A percentile compares a stretch with the other conserved stretches of the same genome.
These are phyloP conservation scores for Crioceris asparagi DNA, from an alignment of 2,888 invertebrate genomes.

Conservation along the genomic window DNA sequence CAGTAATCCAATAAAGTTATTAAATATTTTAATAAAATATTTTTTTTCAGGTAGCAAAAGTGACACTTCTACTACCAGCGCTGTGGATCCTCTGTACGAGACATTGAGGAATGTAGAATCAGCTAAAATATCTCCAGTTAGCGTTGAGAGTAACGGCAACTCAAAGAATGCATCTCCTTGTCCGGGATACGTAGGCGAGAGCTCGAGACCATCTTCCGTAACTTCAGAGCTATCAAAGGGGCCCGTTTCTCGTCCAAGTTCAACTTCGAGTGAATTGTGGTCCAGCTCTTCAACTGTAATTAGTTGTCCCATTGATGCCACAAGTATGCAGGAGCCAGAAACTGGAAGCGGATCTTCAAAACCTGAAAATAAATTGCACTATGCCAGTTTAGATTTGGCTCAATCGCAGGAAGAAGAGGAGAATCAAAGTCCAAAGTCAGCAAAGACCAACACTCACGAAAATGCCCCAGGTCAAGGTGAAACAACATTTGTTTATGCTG, in stretches of 20 bases:
- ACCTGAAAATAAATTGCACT: constrained; percentile 53
- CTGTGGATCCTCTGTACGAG: constrained; percentile 15
- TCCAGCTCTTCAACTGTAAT: constrained; percentile 35
- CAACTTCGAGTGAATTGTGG: constrained; percentile 33
- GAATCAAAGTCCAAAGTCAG: constrained; percentile 26
- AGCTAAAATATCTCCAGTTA: constrained; percentile 31
- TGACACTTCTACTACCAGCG: constrained; percentile 2
- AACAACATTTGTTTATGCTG: constrained; percentile 56
- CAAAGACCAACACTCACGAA: constrained; percentile 17
- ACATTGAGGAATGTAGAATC: constrained; percentile 13
- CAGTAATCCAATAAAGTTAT: too few relatives aligned
- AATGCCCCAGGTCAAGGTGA: constrained; percentile 18
- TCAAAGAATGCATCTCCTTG: constrained; percentile 25
- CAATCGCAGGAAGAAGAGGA: constrained; percentile 25
- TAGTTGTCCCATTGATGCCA: too few relatives aligned
- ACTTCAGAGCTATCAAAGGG: constrained; percentile 3
- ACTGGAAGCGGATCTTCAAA: too few relatives aligned
- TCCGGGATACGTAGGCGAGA: constrained; percentile 21
- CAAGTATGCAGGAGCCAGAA: too few relatives aligned
- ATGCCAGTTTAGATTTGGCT: constrained; percentile 54
- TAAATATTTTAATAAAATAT: not conserved
- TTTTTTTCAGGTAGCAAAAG: constrained; percentile 8
- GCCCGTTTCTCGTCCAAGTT: constrained; percentile 31
- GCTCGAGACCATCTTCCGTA: constrained; percentile 30
- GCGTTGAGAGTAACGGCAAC: constrained; percentile 34